Base-by-base conservation (phyloP, 2,113 vertebrate species). In the Vidua chalybeata region DNA sequence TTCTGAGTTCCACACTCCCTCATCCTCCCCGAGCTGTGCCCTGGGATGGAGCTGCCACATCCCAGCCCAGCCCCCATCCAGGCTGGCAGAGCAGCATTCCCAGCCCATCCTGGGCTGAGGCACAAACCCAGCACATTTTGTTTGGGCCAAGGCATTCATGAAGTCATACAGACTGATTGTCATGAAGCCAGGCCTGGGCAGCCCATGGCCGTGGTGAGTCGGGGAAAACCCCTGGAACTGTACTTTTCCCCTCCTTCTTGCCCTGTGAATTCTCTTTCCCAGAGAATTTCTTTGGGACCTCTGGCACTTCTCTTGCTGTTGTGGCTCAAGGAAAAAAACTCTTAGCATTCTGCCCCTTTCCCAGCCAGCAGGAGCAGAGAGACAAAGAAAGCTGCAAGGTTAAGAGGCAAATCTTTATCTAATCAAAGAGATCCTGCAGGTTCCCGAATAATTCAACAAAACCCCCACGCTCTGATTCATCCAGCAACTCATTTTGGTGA, bases 61-160 rank as follows among this genome's bases (percentile, higher is more conserved):
- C 21, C 35, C 64, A 61, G 3, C 2, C 26, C 75, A 52, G n/a
- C 14, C 46, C 23, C 8, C 4, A 11, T 1, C 6, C 7, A 61
- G 49, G 9, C 52, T 7, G 14, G 71, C 59, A 35, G 13, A 88
- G 33, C 30, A 76, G 15, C 33, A 80, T 31, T 41, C 56, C 46
- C 23, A 11, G 4, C 4, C 2, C 4, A 1, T 19, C 11, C 61
- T 20, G 7, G 2, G 48, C 72, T 55, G n/a, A 1, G 2, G 7
- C 51, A 67, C 33, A 30, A 71, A 24, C 39, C 48, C 66, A 68
- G n/a, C 26, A 52, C 23, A 9, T 9, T 20, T 54, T 39, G 14
- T 56, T 10, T 31, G 15, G 27, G 24, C 2, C n/a, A 58, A 87
- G 69, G 31, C 58, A 14, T 46, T 45, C 28, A 28, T n/a, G 37